Evolutionary conservation across 2,888 invertebrate species (phyloP).

Genomic region (Drosophila multiciliata): DNA sequence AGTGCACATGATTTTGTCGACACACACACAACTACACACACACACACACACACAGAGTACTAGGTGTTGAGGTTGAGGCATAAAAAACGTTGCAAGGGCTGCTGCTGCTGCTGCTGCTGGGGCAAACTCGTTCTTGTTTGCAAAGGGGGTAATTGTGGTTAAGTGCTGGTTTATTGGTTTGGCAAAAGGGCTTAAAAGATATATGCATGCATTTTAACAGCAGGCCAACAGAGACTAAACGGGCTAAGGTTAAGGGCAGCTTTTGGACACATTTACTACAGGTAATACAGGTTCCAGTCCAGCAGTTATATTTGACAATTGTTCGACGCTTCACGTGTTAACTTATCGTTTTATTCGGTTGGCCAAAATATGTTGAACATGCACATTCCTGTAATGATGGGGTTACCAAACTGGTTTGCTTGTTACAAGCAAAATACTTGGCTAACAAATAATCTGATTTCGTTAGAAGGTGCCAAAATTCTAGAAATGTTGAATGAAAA

Average conservation of each 20-base stretch:
- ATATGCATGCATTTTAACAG: slow-evolving; percentile 56
- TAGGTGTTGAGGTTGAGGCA: slow-evolving; percentile 38
- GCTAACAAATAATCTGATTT: slow-evolving; percentile 18
- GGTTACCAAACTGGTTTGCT: slow-evolving; percentile 29
- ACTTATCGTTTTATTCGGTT: slow-evolving; percentile 16
- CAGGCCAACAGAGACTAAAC: slow-evolving; percentile 42
- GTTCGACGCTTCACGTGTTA: slow-evolving; percentile 18
- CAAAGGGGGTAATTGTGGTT: slow-evolving; percentile 81
- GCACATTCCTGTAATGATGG: slow-evolving; percentile 54
- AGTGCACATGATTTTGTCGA: slow-evolving; percentile 75
- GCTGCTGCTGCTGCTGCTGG: slow-evolving; percentile 38
- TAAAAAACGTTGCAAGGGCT: slow-evolving; percentile 63
- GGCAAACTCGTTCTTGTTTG: slow-evolving; percentile 65
- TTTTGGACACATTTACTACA: slow-evolving; percentile 20
- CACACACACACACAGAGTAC: slow-evolving; percentile 14
- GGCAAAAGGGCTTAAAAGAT: slow-evolving; percentile 77
- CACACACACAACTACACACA: slow-evolving; percentile 37
- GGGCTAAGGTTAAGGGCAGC: slow-evolving; percentile 63
- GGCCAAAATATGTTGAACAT: slow-evolving; percentile 50
- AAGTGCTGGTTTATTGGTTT: slow-evolving; percentile 81
- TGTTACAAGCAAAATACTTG: not conserved
- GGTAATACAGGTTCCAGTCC: slow-evolving; percentile 1
- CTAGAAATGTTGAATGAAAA: not conserved
- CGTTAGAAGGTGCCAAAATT: not conserved
- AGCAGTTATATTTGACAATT: slow-evolving; percentile 46